Base-by-base conservation (phyloP, 2,113 vertebrate species). In the Aythya baeri region DNA sequence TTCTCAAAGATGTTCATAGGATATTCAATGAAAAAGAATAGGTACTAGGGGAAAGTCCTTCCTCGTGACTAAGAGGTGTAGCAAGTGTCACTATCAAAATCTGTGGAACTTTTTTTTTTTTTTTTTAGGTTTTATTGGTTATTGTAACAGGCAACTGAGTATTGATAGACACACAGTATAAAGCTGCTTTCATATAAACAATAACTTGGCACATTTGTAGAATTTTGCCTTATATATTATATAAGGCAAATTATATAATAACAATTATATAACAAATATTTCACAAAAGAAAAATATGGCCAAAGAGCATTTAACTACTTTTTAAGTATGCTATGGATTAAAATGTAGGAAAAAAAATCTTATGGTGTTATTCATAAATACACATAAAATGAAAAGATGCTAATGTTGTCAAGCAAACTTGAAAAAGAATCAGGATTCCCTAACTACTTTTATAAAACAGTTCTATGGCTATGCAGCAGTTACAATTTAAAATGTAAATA, bases 71-170 rank as follows among this genome's bases (percentile, higher is more conserved):
- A 38, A 43, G 13, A 68, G 36, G 7, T 65, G 4, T 43, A 89
- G 32, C 29, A 74, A n/a, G 4, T 67, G 4, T 44, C 58, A 49
- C 3, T 44, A 63, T 34, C 0, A 0, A 11, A 32, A 71, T 58
- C 0, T 54, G 4, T 14, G 27, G 17, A 49, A 65, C 59, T 23
- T 44, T 8, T 72, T 49, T 21, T 46, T 46, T 44, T 17, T 44
- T 46, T 49, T 77, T 34, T 49, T 62, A 49, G 18, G 10, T 62
- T 91, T 66, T 54, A 36, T 8, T 58, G 22, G 9, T 32, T 74
- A 32, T 58, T 38, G 8, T 8, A 44, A 38, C 21, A 78, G 7
- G 6, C 52, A n/a, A 71, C 25, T 58, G 49, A 34, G 25, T 41
- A 38, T 31, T 46, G 23, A 61, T 17, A 81, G 80, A 49, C 17